These are phyloP conservation scores for Myotis yumanensis DNA, from an alignment of 2,113 vertebrate species.

Conservation along the genomic window DNA sequence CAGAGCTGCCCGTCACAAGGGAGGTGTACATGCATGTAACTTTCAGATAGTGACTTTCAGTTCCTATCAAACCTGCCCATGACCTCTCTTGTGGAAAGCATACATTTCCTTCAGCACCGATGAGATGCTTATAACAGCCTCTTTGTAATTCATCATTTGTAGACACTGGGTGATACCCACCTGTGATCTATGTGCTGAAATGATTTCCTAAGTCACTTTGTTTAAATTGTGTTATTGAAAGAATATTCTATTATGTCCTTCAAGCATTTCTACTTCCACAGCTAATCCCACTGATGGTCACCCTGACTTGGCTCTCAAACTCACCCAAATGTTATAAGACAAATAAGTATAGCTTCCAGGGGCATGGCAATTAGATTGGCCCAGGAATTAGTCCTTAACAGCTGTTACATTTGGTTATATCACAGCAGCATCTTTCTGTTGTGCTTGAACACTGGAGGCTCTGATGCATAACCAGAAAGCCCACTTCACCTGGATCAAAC, in stretches of 20 bases:
- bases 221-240: background rate
- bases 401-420: background rate
- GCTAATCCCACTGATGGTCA: background rate
- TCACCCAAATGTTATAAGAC: conserved; percentile 28
- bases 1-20: background rate
- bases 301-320: background rate
- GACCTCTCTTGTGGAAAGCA: background rate
- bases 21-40: background rate
- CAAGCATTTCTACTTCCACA: conserved; percentile 16
- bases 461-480: background rate
- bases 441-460: background rate
- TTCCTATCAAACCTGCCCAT: background rate
- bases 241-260: background rate
- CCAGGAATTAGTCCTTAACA: background rate
- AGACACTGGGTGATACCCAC: background rate
- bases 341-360: conserved; percentile 38
- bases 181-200: background rate
- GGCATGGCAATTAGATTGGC: background rate
- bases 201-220: background rate
- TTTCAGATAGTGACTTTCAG: background rate
- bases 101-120: background rate
- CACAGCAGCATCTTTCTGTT: background rate
- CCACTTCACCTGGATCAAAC: background rate
- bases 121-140: background rate
- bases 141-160: background rate